Evolutionary conservation across 1,140 invertebrate species (phyloP).

Genomic region (Zaprionus africanus): DNA sequence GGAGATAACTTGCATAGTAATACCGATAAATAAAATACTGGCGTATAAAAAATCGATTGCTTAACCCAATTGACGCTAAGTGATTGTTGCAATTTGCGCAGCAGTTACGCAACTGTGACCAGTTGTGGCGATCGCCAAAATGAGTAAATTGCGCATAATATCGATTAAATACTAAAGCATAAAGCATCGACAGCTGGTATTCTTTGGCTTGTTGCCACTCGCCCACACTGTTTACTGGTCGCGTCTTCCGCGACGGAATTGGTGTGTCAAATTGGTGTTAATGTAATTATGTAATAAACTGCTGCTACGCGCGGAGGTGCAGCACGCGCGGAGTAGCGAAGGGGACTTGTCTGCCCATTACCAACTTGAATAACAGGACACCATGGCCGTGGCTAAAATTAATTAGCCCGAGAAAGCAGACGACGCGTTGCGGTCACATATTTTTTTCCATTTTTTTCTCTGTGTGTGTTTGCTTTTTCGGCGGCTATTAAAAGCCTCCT

Average conservation of each 20-base stretch:
- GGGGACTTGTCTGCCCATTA: slow-evolving; percentile 27
- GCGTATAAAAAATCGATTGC: too few relatives aligned
- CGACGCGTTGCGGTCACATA: background rate
- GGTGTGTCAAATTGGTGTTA: slow-evolving; percentile 62
- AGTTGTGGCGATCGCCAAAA: too few relatives aligned
- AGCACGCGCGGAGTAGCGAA: slow-evolving; percentile 29
- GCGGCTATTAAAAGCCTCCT: slow-evolving; percentile 46
- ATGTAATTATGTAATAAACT: slow-evolving; percentile 79
- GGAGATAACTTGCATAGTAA: too few relatives aligned
- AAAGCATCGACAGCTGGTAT: background rate
- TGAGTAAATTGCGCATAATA: too few relatives aligned
- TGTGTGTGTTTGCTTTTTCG: slow-evolving; percentile 32
- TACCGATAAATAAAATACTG: too few relatives aligned
- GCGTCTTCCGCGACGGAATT: slow-evolving; percentile 9
- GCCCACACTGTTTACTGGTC: background rate
- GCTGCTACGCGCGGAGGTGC: slow-evolving; percentile 39
- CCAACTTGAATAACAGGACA: slow-evolving; percentile 55
- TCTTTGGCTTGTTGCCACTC: background rate
- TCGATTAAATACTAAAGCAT: background rate
- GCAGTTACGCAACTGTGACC: too few relatives aligned
- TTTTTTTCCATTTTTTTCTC: background rate
- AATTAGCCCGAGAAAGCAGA: slow-evolving; percentile 56
- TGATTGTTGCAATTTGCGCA: too few relatives aligned
- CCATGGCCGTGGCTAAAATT: slow-evolving; percentile 74
- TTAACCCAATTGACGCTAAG: too few relatives aligned